Percentiles rank a stretch among this genome's conserved stretches.
Conservation (phyloP, 2,113 vertebrate species). For the Atlantisia rogersi region DNA sequence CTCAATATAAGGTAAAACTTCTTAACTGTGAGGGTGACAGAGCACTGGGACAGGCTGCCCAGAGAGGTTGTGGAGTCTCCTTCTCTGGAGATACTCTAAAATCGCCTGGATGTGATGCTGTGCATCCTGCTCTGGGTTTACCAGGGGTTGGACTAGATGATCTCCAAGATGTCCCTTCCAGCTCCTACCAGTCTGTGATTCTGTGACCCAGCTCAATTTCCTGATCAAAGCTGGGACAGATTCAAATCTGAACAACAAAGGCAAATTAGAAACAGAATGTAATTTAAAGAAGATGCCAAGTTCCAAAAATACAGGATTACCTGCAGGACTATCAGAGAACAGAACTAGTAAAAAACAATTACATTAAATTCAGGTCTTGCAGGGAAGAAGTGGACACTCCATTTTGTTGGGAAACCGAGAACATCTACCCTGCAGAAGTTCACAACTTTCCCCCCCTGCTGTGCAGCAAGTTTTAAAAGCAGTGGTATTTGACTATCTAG, state of each 20-base stretch:
- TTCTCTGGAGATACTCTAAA: too few relatives aligned
- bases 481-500: not conserved
- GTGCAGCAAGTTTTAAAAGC: not conserved
- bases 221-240: not conserved
- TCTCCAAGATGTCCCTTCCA: too few relatives aligned
- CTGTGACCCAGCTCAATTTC: not conserved
- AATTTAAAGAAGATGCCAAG: not conserved
- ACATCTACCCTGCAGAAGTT: not conserved
- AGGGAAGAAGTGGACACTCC: not conserved
- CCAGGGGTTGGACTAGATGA: too few relatives aligned
- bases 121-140: too few relatives aligned
- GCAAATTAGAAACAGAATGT: not conserved
- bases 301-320: not conserved
- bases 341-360: not conserved
- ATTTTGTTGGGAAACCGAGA: not conserved
- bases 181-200: too few relatives aligned
- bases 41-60: too few relatives aligned
- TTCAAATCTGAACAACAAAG: not conserved
- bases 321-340: not conserved
- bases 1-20: too few relatives aligned
- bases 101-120: too few relatives aligned
- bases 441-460: not conserved
- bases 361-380: not conserved
- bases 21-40: too few relatives aligned
- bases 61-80: too few relatives aligned